phyloP scores from a whole-genome alignment of 2,113 vertebrate genomes.

The Eupsittula cactorum region DNA sequence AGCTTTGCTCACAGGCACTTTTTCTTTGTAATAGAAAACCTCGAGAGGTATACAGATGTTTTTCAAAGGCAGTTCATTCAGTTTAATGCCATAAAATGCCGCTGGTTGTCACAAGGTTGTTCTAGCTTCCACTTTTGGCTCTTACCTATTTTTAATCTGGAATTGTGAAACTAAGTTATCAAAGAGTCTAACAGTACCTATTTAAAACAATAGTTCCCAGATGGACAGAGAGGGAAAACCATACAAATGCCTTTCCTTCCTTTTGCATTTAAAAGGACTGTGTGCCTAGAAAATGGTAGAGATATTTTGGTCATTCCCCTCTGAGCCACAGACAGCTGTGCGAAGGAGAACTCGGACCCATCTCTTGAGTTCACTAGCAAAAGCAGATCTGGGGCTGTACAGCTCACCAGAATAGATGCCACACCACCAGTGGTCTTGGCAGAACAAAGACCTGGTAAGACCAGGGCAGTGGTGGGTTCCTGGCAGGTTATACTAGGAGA shows the following conservation, averaged over 20 bases:
- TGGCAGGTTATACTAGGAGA: background rate
- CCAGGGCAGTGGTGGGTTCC: background rate
- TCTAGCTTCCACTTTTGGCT: background rate
- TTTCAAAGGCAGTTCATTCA: background rate
- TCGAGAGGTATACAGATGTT: background rate
- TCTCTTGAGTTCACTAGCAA: too few species aligned
- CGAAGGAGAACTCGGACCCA: background rate
- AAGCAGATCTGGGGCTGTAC: background rate
- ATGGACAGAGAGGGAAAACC: background rate
- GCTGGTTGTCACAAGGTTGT: background rate
- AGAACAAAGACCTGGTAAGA: background rate
- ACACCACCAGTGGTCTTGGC: background rate
- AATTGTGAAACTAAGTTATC: background rate
- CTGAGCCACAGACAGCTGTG: background rate
- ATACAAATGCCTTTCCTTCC: background rate
- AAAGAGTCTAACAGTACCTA: background rate
- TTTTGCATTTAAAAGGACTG: background rate
- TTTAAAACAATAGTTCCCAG: background rate
- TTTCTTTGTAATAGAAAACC: background rate
- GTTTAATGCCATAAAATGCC: background rate
- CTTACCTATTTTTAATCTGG: background rate
- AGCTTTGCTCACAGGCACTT: background rate
- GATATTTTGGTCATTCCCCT: background rate
- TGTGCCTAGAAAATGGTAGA: background rate
- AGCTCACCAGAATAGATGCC: background rate